phyloP scores from a whole-genome alignment of 2,113 vertebrate species.

The Leptodactylus fuscus region DNA sequence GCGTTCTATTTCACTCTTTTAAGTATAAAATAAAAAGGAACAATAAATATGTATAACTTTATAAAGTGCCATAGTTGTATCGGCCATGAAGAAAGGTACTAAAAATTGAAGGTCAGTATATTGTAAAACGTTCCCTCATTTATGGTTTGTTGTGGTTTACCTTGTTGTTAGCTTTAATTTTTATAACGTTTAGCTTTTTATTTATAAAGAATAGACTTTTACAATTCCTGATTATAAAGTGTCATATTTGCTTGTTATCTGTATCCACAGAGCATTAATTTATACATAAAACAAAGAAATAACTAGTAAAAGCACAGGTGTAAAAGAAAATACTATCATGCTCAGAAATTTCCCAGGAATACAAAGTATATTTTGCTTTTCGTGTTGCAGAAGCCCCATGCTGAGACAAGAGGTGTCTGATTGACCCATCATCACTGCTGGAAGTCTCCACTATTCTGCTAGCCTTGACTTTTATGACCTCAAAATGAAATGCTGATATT shows the following conservation, averaged over 20 bases:
- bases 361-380: constrained; percentile 64
- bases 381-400: constrained; percentile 63
- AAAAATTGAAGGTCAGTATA: constrained; percentile 22
- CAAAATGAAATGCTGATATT: constrained; percentile 70
- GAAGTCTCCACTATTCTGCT: constrained; percentile 67
- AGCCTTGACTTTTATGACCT: constrained; percentile 67
- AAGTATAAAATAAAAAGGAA: constrained; percentile 21
- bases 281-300: not conserved
- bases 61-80: not conserved
- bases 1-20: constrained; percentile 9
- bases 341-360: constrained; percentile 72
- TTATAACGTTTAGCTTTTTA: not conserved
- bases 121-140: not conserved
- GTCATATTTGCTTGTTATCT: not conserved
- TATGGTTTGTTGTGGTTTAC: not conserved
- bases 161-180: not conserved
- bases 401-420: constrained; percentile 71
- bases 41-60: constrained; percentile 12
- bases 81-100: not conserved
- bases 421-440: constrained; percentile 71
- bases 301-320: not conserved
- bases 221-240: not conserved
- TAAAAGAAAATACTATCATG: constrained; percentile 66
- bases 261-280: not conserved
- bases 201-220: not conserved